Base-by-base conservation (phyloP, 2,113 vertebrate genomes). In the Canis aureus region DNA sequence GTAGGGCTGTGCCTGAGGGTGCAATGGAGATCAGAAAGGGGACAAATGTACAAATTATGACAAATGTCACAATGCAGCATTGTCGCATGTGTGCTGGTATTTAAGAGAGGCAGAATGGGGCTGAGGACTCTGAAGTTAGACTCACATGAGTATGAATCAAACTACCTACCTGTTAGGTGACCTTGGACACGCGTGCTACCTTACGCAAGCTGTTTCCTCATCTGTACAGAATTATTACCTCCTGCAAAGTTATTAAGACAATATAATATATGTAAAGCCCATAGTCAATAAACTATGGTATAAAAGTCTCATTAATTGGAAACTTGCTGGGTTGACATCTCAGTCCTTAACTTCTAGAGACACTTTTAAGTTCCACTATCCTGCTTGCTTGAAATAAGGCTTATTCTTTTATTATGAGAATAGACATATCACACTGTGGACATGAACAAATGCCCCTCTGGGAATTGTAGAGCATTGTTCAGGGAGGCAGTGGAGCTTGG, bases 331-430 rank as follows among this genome's bases (percentile, higher is more conserved):
- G n/a, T 23, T 85, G 64, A 57, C 69, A 55, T 81, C 57, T 76
- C 7, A 43, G 22, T 83, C 20, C 27, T 57, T 49, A 53, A 80
- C 78, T 62, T 92, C 38, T 38, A 10, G 27, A 66, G 23, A 7
- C 17, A 43, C 35, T 55, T 53, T 59, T 69, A 85, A 67, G 67
- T 85, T 67, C 73, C 49, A 38, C 22, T 22, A 74, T 64, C 82
- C 27, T 88, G 15, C 29, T 74, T 25, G 25, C 19, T 89, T 51
- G 5, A 80, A 82, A 35, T 71, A 43, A 53, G 69, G 15, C 59
- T 59, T n/a, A 55, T 90, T 49, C 67, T 87, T 27, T 91, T 79
- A 62, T 80, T 51, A 53, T 53, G 29, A 55, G 51, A 95, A 55
- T 73, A 78, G 35, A 10, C 4, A 2, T 59, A 64, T 73, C 55